A percentile compares a stretch with the other conserved stretches of the same genome.
These are phyloP conservation scores for Fistularia commersonii DNA, from an alignment of 2,797 vertebrate species.

Conservation along the genomic window DNA sequence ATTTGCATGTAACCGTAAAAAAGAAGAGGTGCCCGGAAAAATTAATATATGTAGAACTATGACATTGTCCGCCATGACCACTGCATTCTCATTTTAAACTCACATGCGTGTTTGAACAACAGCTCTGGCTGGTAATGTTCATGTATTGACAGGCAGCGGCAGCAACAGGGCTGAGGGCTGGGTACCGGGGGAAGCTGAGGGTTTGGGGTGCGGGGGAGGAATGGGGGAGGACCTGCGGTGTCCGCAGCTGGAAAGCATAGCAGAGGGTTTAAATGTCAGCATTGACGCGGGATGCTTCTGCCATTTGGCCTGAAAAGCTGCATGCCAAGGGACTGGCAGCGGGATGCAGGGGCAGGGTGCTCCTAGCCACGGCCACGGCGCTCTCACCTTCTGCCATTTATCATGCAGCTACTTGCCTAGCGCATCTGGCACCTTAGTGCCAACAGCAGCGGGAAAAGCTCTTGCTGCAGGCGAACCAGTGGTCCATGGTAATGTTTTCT, in stretches of 20 bases:
- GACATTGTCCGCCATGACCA: constrained; percentile 1
- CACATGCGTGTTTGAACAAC: constrained; percentile 16
- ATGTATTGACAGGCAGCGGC: constrained; percentile 39
- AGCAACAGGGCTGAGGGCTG: constrained; percentile 29
- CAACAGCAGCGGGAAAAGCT: constrained; percentile 42
- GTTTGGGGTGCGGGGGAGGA: constrained; percentile 11
- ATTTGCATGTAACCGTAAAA: too few relatives aligned
- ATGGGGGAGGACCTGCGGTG: constrained; percentile 30
- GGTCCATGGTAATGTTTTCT: constrained; percentile 38
- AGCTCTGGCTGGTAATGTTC: constrained; percentile 32
- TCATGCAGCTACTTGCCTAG: constrained; percentile 59
- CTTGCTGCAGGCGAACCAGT: constrained; percentile 49
- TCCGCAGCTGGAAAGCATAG: constrained; percentile 74
- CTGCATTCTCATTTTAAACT: constrained; percentile 5
- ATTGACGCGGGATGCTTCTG: constrained; percentile 62
- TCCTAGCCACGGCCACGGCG: constrained; percentile 50
- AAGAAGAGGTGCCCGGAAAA: too few relatives aligned
- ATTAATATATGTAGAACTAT: not conserved
- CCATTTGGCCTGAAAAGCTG: constrained; percentile 66
- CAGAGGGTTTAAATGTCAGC: constrained; percentile 79
- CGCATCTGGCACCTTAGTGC: constrained; percentile 61
- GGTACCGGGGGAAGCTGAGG: constrained; percentile 38
- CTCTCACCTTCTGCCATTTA: constrained; percentile 71
- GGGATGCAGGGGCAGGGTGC: constrained; percentile 57
- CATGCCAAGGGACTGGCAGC: constrained; percentile 66